These are phyloP conservation scores for Heteractis magnifica DNA, from an alignment of 92 coral and sea anemone species.

Conservation along the genomic window DNA sequence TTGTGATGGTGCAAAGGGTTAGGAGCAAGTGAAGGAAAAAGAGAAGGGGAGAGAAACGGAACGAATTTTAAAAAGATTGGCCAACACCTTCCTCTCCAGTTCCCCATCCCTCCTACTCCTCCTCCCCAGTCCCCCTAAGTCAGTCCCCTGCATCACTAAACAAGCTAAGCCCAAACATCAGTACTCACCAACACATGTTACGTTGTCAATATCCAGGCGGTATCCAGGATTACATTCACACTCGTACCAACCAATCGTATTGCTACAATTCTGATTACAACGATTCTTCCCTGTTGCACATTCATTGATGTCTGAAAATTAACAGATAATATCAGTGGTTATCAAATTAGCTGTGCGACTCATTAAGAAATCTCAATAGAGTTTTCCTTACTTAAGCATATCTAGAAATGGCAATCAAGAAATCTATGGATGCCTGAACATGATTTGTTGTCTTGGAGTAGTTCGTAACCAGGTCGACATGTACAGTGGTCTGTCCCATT, in stretches of 20 bases:
- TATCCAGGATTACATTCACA: conserved; percentile 42
- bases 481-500: conserved; percentile 39
- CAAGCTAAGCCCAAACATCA: not conserved
- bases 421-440: conserved; percentile 37
- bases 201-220: conserved; percentile 19
- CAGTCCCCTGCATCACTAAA: not conserved
- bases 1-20: no score
- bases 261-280: conserved; percentile 37
- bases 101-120: not conserved
- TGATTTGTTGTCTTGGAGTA: conserved; percentile 38
- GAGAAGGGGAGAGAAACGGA: no score
- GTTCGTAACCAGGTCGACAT: conserved; percentile 36
- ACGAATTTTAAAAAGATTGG: no score
- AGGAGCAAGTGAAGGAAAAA: no score
- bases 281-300: conserved; percentile 3
- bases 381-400: no score
- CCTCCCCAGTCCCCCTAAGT: not conserved
- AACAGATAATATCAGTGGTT: no score
- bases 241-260: conserved; percentile 38
- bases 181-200: not conserved
- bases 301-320: conserved; percentile 27
- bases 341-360: no score
- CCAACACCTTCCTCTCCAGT: no score
- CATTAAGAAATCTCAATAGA: no score
- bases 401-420: no score